Conservation (phyloP, 2,888 invertebrate species). For the Unio pictorum region DNA sequence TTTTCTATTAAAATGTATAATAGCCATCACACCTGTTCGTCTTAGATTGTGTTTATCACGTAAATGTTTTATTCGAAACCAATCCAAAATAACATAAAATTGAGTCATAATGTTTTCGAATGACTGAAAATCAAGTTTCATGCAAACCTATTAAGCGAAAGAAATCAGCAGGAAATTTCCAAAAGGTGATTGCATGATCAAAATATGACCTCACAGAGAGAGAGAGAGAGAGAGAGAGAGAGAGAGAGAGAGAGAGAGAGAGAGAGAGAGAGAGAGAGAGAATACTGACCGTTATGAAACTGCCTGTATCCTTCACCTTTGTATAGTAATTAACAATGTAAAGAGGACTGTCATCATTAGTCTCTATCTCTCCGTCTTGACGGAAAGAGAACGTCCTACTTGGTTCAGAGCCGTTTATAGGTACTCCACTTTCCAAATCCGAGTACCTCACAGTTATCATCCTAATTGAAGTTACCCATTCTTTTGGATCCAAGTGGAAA, state of each 20-base stretch:
- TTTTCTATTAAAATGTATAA: too few relatives aligned
- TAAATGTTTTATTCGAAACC: too few relatives aligned
- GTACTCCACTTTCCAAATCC: slow-evolving; percentile 23
- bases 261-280: slow-evolving; percentile 3
- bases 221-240: not conserved
- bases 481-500: slow-evolving; percentile 20
- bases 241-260: slow-evolving; percentile 4
- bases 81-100: too few relatives aligned
- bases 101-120: too few relatives aligned
- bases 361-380: slow-evolving; percentile 31
- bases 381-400: slow-evolving; percentile 34
- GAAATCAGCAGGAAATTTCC: too few relatives aligned
- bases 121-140: too few relatives aligned
- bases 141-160: too few relatives aligned
- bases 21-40: too few relatives aligned
- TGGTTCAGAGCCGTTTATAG: slow-evolving; percentile 24
- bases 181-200: too few relatives aligned
- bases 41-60: too few relatives aligned
- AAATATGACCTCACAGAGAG: too few relatives aligned
- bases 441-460: slow-evolving; percentile 34
- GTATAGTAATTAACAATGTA: slow-evolving; percentile 15
- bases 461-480: slow-evolving; percentile 21
- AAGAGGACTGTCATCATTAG: slow-evolving; percentile 8
- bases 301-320: not conserved
- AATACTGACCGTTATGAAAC: slow-evolving; percentile 1